phyloP scores from a whole-genome alignment of 1,140 invertebrate species.

The Scaptomyza hsui region DNA sequence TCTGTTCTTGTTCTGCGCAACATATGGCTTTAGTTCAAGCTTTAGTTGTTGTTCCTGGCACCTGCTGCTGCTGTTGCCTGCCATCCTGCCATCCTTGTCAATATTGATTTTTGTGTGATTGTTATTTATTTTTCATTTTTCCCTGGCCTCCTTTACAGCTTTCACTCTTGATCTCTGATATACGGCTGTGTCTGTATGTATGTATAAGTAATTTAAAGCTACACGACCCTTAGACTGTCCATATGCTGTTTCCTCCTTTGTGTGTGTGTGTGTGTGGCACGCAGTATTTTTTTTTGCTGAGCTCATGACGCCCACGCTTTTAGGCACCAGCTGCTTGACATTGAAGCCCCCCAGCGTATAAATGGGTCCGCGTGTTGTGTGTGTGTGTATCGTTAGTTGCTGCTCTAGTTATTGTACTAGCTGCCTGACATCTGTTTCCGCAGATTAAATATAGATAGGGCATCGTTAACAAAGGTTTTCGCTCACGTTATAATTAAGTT shows the following conservation, averaged over 20 bases:
- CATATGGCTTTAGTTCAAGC: constrained; percentile 29
- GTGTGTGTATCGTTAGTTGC: not conserved
- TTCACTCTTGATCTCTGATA: constrained; percentile 47
- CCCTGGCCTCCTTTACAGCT: constrained; percentile 11
- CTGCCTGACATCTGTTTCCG: constrained; percentile 1
- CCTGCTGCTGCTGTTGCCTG: not conserved
- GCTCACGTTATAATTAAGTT: not conserved
- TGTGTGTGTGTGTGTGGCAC: constrained; percentile 7
- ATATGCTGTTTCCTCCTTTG: constrained; percentile 50
- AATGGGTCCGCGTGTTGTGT: not conserved
- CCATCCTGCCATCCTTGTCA: constrained; percentile 46
- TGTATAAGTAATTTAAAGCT: constrained; percentile 56
- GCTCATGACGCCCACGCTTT: constrained; percentile 15
- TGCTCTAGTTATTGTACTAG: not conserved
- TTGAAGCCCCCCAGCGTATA: constrained; percentile 11
- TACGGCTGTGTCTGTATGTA: not conserved
- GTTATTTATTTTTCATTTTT: constrained; percentile 77
- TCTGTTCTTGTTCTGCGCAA: not conserved
- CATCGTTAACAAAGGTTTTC: constrained; percentile 11
- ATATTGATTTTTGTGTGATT: constrained; percentile 78
- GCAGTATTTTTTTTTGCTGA: not conserved
- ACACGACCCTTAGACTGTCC: constrained; percentile 19
- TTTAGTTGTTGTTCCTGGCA: constrained; percentile 16
- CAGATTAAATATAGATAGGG: constrained; percentile 7
- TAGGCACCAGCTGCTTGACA: constrained; percentile 43